Percentiles rank a stretch among this genome's conserved stretches.
Conservation (phyloP, 2,888 invertebrate species). For the Agelastica alni region DNA sequence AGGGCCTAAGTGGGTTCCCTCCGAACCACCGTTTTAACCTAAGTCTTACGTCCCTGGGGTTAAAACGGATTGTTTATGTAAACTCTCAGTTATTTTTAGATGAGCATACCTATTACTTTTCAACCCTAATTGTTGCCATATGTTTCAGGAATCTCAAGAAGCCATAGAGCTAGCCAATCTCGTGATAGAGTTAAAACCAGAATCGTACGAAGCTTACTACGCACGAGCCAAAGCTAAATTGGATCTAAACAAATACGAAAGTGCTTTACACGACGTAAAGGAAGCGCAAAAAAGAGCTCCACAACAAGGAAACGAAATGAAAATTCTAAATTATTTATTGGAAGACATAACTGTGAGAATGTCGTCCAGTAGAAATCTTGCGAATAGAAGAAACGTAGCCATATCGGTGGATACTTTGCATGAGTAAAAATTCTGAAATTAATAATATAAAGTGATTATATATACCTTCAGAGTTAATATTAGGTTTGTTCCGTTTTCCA, state of each 20-base stretch:
- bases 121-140: too few relatives aligned
- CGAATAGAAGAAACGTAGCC: conserved; percentile 49
- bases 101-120: too few relatives aligned
- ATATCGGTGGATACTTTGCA: conserved; percentile 55
- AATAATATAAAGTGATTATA: too few relatives aligned
- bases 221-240: conserved; percentile 86
- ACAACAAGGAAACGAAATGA: conserved; percentile 69
- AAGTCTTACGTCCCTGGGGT: too few relatives aligned
- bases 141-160: conserved; percentile 78
- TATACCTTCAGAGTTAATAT: too few relatives aligned
- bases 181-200: conserved; percentile 80
- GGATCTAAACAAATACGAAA: conserved; percentile 72
- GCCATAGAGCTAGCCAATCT: conserved; percentile 88
- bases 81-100: too few relatives aligned
- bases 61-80: too few relatives aligned
- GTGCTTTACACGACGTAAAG: conserved; percentile 79
- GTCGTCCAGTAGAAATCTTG: conserved; percentile 42
- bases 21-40: too few relatives aligned
- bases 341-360: conserved; percentile 71
- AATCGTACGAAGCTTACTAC: conserved; percentile 91
- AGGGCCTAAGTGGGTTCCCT: too few relatives aligned
- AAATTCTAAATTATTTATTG: conserved; percentile 71
- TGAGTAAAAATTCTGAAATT: conserved; percentile 46
- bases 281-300: conserved; percentile 79
- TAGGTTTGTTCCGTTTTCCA: too few relatives aligned